Evolutionary conservation across 1,140 invertebrate species (phyloP).

Genomic region (Drosophila ambigua): DNA sequence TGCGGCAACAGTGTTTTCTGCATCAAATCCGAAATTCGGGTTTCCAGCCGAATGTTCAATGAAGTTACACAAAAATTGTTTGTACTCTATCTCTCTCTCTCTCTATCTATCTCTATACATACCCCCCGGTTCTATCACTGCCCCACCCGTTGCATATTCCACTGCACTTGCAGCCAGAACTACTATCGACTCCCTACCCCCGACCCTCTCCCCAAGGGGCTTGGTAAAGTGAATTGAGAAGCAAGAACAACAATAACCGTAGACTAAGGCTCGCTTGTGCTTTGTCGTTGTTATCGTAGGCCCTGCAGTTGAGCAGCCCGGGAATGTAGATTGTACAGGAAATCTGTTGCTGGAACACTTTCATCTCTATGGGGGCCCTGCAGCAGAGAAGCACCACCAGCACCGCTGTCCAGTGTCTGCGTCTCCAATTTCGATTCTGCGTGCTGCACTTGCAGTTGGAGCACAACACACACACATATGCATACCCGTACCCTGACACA

Average conservation of each 20-base stretch:
- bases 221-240: slow-evolving; percentile 5
- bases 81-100: neutral
- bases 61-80: slow-evolving; percentile 29
- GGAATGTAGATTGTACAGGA: slow-evolving; percentile 73
- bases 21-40: slow-evolving; percentile 42
- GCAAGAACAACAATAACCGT: slow-evolving; percentile 41
- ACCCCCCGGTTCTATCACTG: neutral
- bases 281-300: slow-evolving; percentile 55
- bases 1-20: slow-evolving; percentile 54
- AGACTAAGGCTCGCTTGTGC: slow-evolving; percentile 16
- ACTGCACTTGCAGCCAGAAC: slow-evolving; percentile 29
- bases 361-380: slow-evolving; percentile 8
- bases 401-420: slow-evolving; percentile 9
- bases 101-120: neutral
- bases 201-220: neutral
- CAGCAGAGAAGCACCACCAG: slow-evolving; percentile 10
- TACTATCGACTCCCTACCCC: neutral
- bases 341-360: slow-evolving; percentile 71
- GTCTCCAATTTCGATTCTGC: slow-evolving; percentile 72
- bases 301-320: slow-evolving; percentile 45
- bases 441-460: slow-evolving; percentile 62
- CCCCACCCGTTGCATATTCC: slow-evolving; percentile 29
- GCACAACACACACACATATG: slow-evolving; percentile 17
- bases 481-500: slow-evolving; percentile 5
- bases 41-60: too few species aligned